Base-by-base conservation (phyloP, 2,888 invertebrate species). In the Acleris literana region DNA sequence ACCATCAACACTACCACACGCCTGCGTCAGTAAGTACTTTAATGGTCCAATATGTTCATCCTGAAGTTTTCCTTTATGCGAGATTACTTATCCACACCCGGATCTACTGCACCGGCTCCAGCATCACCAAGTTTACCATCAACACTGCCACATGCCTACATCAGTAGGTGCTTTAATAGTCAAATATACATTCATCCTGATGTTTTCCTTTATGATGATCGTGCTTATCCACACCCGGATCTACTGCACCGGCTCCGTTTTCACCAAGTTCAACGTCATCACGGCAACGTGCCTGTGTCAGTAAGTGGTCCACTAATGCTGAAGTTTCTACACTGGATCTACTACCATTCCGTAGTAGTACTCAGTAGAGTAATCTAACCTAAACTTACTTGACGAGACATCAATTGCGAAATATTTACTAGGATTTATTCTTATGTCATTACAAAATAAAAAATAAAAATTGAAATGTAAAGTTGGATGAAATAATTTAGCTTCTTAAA, bases 261-360 rank as follows among this genome's bases (percentile, higher is more conserved):
- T 84, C 54, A 74, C 72, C 48, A 71, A 69, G 13, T 72, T 79
- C 16, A 57, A 82, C 46, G 66, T 85, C 44, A 73, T 85, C 59
- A 80, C 82, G 1, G 84, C 84, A 3, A 81, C 82, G 0, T 85
- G 84, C 58, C 68, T 85, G 49, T 71, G 85, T 83, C 69, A 78
- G 76, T 22, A n/a, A 16, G 5, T 44, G 0, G 6, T 7, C 25
- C 25, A 7, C 0, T 7, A 25, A 6, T 25, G 3, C 25, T 25
- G 25, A 25, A 25, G 25, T 25, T 25, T 25, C 25, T 5, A 25
- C 25, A 25, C 25, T 25, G 25, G 25, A 25, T 25, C 25, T 25
- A 25, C 25, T 5, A 5, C 25, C 25, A 7, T 25, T 1, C 1
- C 25, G 25, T 25, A 25, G 25, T 6, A 25, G 25, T 6, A 25